Evolutionary conservation across 1,140 invertebrate genomes (phyloP), one percentile per base, ranked within the genome.

Genomic region (Drosophila kohkoa): DNA sequence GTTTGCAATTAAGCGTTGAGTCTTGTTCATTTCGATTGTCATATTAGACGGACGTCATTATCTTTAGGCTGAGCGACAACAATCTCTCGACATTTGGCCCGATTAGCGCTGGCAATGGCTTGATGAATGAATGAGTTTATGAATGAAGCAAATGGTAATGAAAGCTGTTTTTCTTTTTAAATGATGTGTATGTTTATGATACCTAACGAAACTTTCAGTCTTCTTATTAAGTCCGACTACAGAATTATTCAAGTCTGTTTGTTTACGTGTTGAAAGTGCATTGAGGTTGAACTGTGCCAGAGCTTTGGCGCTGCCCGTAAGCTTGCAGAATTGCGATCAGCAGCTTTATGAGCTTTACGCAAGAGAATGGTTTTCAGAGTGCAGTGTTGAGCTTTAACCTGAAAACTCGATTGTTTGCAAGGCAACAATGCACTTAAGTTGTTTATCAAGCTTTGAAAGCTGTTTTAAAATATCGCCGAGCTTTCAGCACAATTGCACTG

Each of bases 1-100:
- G 16, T 13, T 16, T 77, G 20, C 20, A 80, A 80, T 80, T 80
- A 73, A 66, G 65, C 65, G 49, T 13, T 52, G 72, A 58, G 57
- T 54, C 25, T 70, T 68, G 71, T 28, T 51, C 32, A 7, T 32
- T 62, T 72, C 46, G 63, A 72, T 69, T 72, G 77, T 70, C 55
- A 51, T 46, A 72, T 65, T 72, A 13, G 3, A 30, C 10, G 32
- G 43, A 35, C 48, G n/a, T 48, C 64, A 41, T 52, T 58, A 59
- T 43, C 55, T 32, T 16, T 51, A 25, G 32, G 49, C n/a, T 30
- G 59, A 25, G 66, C 49, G 54, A 57, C n/a, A 54, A 13, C n/a
- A 59, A 48, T 48, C 59, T 68, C 55, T 66, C 55, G 58, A 25
- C 32, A 25, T n/a, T 41, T 41, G 38, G 45, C 46, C 30, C 28